Base-by-base conservation (phyloP, 2,888 invertebrate genomes). In the Elysia crispata region DNA sequence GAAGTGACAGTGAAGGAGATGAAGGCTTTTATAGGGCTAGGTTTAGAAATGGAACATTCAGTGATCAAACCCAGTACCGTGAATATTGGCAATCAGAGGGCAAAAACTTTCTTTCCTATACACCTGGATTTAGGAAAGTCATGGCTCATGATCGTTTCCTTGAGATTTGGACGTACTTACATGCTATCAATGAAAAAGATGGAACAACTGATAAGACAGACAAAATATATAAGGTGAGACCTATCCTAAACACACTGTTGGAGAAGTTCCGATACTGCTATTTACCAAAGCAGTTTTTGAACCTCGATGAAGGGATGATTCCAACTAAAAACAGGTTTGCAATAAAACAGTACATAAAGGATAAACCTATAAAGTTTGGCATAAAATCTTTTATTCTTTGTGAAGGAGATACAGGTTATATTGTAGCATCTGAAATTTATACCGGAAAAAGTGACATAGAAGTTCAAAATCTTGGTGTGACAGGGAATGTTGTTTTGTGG, bases 281-380 rank as follows among this genome's bases (percentile, higher is more conserved):
- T 70, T 31, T 31, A 28, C 80, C 82, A 25, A 31, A 33, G 23
- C 41, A 73, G 41, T 41, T 72, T 66, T 41, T 82, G 31, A 72
- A 77, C 25, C 41, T 82, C n/a, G 82, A 82, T 69, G 79, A 82
- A 57, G 82, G 82, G 1, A 82, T 82, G 82, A 83, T 82, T n/a
- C 82, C 79, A 41, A 83, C 78, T 33, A 83, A 83, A 83, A 83
- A 83, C 49, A 18, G 75, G 0, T 20, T 83, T n/a, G 41, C 73
- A 18, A 77, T 81, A 41, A 78, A 77, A 54, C 81, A 81, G 41
- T 64, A 66, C 64, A 76, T 76, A n/a, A 74, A 74, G 33, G 74
- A 60, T 31, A 74, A 74, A 50, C 54, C 69, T 0, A 60, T 57
- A 33, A 79, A 79, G 54, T 79, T 50, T 72, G 81, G 81, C 30